A percentile compares a stretch with the other conserved stretches of the same genome.
Conservation (phyloP, 1,140 invertebrate species). For the Drosophila fuyamai region DNA sequence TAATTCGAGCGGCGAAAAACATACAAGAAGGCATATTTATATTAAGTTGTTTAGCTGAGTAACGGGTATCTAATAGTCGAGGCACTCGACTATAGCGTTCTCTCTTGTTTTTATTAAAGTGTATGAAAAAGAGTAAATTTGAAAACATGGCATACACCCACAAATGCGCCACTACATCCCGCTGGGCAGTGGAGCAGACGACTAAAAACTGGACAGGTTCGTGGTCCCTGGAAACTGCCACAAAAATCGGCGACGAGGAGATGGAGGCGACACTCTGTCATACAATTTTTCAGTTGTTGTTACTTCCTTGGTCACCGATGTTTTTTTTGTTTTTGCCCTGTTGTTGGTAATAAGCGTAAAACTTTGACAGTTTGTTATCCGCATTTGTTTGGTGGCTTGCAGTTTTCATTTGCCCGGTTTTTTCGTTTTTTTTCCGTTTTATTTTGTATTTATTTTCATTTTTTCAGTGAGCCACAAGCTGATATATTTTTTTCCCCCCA, state of each 20-base stretch:
- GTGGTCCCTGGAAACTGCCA: constrained; percentile 33
- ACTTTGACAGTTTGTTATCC: constrained; percentile 83
- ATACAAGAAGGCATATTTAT: too few species aligned
- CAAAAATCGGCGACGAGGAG: neutral
- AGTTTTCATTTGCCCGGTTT: constrained; percentile 39
- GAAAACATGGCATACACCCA: constrained; percentile 8
- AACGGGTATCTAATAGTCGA: too few species aligned
- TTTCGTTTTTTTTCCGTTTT: neutral
- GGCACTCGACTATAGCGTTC: too few species aligned
- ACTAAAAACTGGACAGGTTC: constrained; percentile 44
- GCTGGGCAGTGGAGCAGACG: constrained; percentile 21
- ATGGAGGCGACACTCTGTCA: constrained; percentile 51
- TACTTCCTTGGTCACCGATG: constrained; percentile 24
- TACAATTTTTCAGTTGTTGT: constrained; percentile 56
- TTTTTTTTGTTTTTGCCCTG: constrained; percentile 24
- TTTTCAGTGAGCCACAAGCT: neutral
- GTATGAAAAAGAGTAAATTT: neutral
- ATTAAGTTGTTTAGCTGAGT: too few species aligned
- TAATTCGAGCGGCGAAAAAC: too few species aligned
- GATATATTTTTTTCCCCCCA: constrained; percentile 38
- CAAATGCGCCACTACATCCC: constrained; percentile 15
- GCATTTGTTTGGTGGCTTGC: constrained; percentile 69
- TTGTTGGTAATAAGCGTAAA: constrained; percentile 74
- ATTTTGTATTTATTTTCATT: constrained; percentile 24
- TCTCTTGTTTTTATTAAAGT: too few species aligned